Base-by-base conservation (phyloP, 2,113 vertebrate genomes). In the Progne subis region DNA sequence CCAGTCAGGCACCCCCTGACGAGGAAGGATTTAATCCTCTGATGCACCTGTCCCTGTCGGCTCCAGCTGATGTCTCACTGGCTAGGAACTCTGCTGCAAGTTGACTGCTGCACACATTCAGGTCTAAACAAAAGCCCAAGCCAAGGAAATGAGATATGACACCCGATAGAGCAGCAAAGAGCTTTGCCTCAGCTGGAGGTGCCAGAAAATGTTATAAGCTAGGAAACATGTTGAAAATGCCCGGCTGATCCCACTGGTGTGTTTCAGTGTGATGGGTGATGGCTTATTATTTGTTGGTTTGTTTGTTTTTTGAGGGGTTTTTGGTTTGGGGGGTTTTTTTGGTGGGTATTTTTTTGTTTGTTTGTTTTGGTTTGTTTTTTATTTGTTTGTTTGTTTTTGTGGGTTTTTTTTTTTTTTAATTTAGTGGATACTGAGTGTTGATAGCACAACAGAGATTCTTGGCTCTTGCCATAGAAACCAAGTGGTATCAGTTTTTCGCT, bases 121-220 rank as follows among this genome's bases (percentile, higher is more conserved):
- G 68, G 26, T 90, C 86, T 77, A 47, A 94, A 88, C 43, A 88
- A 86, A 93, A 95, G 47, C 76, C 18, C 19, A 77, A 92, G 88
- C 60, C 49, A 70, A 68, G 47, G 44, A 88, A 71, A 92, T 50
- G 86, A 88, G 92, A 63, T 63, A 63, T 2, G 32, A 86, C 53
- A 63, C 32, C 3, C 2, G 9, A 18, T 0, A 82, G 52, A 79
- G 52, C 63, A 83, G 85, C 71, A 88, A 75, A 88, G 68, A 61
- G 63, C 67, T 82, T 80, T 93, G 79, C 43, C 71, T 94, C 84
- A 92, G 87, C 75, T 96, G 91, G 93, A 92, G 47, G 55, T 70
- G 44, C 1, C 0, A 53, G 75, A 74, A 77, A 77, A 91, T 52
- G 53, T 90, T 82, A 82, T 77, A 90, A 84, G 29, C 78, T 60